A percentile compares a stretch with the other conserved stretches of the same genome.
These are phyloP conservation scores for Drosophila imparisetae DNA, from an alignment of 2,888 invertebrate species.

Conservation along the genomic window DNA sequence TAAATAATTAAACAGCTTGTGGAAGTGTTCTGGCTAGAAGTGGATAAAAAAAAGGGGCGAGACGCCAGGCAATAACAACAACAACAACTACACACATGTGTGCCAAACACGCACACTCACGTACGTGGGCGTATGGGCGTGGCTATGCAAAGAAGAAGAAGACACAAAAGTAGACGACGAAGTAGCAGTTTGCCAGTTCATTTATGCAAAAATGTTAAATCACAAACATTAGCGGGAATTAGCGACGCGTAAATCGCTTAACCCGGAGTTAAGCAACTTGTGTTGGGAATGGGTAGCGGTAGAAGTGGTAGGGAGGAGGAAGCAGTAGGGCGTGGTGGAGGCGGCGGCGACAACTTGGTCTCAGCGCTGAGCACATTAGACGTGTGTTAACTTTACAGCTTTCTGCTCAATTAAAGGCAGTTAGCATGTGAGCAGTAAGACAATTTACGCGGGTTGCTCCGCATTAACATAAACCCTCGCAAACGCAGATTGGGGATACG, in stretches of 20 bases:
- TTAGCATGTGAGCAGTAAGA: constrained; percentile 30
- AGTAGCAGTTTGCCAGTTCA: constrained; percentile 42
- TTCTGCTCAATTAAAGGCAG: constrained; percentile 69
- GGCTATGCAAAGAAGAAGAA: constrained; percentile 13
- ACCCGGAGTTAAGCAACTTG: constrained; percentile 34
- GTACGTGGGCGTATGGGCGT: constrained; percentile 14
- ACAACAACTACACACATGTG: constrained; percentile 38
- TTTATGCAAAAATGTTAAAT: constrained; percentile 73
- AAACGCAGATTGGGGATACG: constrained; percentile 1
- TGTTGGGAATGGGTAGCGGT: background rate
- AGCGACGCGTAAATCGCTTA: constrained; percentile 78
- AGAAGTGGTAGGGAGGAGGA: background rate
- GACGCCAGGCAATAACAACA: constrained; percentile 9
- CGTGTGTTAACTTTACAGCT: constrained; percentile 59
- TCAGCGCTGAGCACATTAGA: constrained; percentile 36
- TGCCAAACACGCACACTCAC: constrained; percentile 7
- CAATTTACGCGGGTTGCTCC: constrained; percentile 15
- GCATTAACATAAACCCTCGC: constrained; percentile 22
- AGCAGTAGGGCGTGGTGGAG: background rate
- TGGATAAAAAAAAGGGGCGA: background rate
- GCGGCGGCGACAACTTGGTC: constrained; percentile 25
- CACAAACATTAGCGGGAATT: constrained; percentile 80
- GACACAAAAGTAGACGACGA: background rate
- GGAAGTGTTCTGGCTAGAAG: constrained; percentile 41
- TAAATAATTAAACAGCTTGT: constrained; percentile 68